A percentile compares a stretch with the other conserved stretches of the same genome.
These are phyloP conservation scores for Myotis daubentonii DNA, from an alignment of 2,797 vertebrate genomes.

Conservation along the genomic window DNA sequence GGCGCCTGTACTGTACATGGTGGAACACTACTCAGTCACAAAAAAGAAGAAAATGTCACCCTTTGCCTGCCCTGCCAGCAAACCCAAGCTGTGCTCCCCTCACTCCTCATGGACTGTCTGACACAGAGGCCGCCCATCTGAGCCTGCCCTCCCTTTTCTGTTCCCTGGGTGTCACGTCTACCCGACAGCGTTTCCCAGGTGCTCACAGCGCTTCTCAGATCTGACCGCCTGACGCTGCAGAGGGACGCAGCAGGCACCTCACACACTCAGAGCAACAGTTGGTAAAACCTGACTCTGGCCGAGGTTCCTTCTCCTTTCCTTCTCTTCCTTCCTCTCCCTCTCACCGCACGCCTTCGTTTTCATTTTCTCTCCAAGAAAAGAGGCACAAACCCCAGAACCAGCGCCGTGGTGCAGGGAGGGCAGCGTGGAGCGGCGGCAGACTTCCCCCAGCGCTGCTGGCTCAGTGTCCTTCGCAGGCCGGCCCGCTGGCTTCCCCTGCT, in stretches of 20 bases:
- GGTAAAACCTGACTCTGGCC: neutral
- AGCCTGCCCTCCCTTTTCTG: neutral
- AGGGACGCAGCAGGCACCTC: neutral
- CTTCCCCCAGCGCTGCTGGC: neutral
- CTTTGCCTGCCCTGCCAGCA: neutral
- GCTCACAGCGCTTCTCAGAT: neutral
- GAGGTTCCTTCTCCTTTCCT: neutral
- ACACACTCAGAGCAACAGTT: neutral
- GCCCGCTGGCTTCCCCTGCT: neutral
- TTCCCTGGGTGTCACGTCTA: neutral
- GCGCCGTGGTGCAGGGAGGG: no score
- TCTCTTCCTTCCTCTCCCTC: neutral
- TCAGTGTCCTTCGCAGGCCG: accelerated
- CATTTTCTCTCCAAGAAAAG: neutral
- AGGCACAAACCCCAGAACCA: no score
- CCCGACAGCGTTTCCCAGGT: neutral
- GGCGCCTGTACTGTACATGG: no score
- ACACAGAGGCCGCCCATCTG: neutral
- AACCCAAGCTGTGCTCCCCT: neutral
- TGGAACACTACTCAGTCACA: no score
- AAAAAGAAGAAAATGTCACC: no score
- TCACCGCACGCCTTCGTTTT: neutral
- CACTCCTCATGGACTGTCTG: neutral
- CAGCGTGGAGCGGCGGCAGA: no score
- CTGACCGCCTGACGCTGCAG: neutral